Base-by-base conservation (phyloP, 2,888 invertebrate species). In the Furcula furcula region DNA sequence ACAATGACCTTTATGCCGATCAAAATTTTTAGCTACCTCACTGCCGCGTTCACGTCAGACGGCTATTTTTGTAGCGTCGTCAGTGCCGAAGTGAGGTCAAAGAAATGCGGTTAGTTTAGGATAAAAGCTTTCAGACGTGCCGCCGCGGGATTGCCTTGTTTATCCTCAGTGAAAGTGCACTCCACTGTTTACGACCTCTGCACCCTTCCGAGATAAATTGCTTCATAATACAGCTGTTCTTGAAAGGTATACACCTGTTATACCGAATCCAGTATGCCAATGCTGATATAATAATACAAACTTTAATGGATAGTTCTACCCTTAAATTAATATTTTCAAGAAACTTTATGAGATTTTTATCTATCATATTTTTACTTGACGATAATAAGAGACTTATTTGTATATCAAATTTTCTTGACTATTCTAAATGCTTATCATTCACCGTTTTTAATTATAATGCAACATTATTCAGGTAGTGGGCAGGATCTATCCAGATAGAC, bases 41-140 rank as follows among this genome's bases (percentile, higher is more conserved):
- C 52, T 54, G 43, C 55, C 44, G 41, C 37, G 43, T 37, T 46
- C 40, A 68, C 72, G 67, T 68, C 74, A 64, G 55, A 35, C 35
- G 36, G 62, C 69, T 77, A 77, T 76, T 77, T 75, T 55, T 7
- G 70, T 58, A 50, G 39, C 55, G 42, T 54, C 68, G 69, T 74
- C 74, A 69, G 59, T 49, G 34, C 33, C 36, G 39, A 47, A 56
- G 66, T 63, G 70, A 74, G 72, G 71, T 73, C 58, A 71, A 72
- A 76, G 72, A 78, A 75, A 74, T 71, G 64, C 50, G 65, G 67
- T 67, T 58, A 47, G 55, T 57, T 65, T 62, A 61, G 68, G 70
- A 65, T 76, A 76, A 80, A 78, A 78, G 77, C 73, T 67, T 73
- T 61, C 47, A 65, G 67, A 72, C 74, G 70, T 66, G 66, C 26